These are phyloP conservation scores for Enteromius argenteus DNA, from an alignment of 2,797 vertebrate genomes.

Conservation along the genomic window DNA sequence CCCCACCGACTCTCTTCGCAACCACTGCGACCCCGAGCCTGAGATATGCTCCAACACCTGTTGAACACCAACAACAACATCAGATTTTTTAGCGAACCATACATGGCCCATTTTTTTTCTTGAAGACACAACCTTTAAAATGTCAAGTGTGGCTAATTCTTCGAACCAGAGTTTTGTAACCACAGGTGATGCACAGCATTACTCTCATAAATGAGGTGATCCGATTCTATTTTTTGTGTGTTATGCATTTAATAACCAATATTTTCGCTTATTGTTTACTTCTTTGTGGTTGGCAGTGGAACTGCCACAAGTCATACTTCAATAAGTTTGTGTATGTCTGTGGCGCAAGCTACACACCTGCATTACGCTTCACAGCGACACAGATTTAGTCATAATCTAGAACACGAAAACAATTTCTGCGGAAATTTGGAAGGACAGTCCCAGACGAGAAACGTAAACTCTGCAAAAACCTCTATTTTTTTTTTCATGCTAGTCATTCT, in stretches of 20 bases:
- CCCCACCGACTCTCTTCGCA: not conserved
- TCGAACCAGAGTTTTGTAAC: slow-evolving; percentile 20
- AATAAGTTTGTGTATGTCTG: not conserved
- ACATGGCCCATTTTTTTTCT: slow-evolving; percentile 30
- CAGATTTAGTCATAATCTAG: slow-evolving; percentile 31
- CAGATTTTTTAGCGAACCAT: slow-evolving; percentile 3
- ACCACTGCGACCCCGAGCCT: slow-evolving; percentile 39
- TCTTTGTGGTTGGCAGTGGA: not conserved
- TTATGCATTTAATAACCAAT: not conserved
- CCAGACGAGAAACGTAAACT: not conserved
- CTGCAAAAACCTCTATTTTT: slow-evolving; percentile 9
- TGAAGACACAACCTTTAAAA: not conserved
- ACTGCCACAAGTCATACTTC: not conserved
- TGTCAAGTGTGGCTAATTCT: slow-evolving; percentile 5
- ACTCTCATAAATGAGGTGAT: not conserved
- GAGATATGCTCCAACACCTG: slow-evolving; percentile 23
- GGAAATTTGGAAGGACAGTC: slow-evolving; percentile 35
- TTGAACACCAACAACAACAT: slow-evolving; percentile 48
- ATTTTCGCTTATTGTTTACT: not conserved
- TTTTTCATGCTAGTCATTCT: slow-evolving; percentile 16
- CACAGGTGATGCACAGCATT: not conserved
- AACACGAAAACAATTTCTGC: not conserved
- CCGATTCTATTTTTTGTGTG: not conserved
- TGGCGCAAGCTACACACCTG: not conserved
- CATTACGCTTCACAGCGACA: not conserved